Base-by-base conservation (phyloP, 2,888 invertebrate species). In the Terebella lapidaria region DNA sequence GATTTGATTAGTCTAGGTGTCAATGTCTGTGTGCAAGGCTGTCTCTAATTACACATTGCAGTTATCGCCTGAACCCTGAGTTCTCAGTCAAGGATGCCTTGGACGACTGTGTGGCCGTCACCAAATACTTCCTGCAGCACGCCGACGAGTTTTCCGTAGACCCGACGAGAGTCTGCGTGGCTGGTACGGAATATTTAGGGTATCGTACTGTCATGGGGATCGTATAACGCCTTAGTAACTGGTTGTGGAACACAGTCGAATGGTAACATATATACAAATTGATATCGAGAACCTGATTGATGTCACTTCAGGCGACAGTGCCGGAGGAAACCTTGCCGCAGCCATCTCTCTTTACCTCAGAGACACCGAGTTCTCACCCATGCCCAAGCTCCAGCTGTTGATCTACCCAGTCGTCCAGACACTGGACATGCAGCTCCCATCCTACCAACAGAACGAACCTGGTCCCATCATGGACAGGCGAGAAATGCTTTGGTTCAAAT, bases 281-380 rank as follows among this genome's bases (percentile, higher is more conserved):
- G n/a, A n/a, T n/a, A n/a, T n/a, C n/a, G n/a, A n/a, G n/a, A n/a
- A n/a, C n/a, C n/a, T n/a, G n/a, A n/a, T n/a, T n/a, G n/a, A n/a
- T n/a, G n/a, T n/a, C 42, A 35, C n/a, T n/a, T 15, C 49, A 67
- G 67, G 66, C 24, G 62, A 57, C 53, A 67, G 67, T 56, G 62
- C 67, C 10, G 67, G 67, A 4, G 67, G 66, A 15, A 67, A 67
- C 54, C 35, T 66, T 51, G 70, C 70, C 15, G 68, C 68, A 2
- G 67, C 67, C 2, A 66, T 70, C 18, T 42, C 68, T 15, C 51
- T 62, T 54, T 60, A 54, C 52, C 56, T 70, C 22, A 54, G 65
- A 20, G 65, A 67, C 54, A 28, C 54, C 3, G 47, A 51, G 15
- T 29, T 46, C 47, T 25, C 25, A 25, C 47, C 49, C 4, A 49